These are phyloP conservation scores for Myiopsitta monachus DNA, from an alignment of 2,113 vertebrate species.

Conservation along the genomic window DNA sequence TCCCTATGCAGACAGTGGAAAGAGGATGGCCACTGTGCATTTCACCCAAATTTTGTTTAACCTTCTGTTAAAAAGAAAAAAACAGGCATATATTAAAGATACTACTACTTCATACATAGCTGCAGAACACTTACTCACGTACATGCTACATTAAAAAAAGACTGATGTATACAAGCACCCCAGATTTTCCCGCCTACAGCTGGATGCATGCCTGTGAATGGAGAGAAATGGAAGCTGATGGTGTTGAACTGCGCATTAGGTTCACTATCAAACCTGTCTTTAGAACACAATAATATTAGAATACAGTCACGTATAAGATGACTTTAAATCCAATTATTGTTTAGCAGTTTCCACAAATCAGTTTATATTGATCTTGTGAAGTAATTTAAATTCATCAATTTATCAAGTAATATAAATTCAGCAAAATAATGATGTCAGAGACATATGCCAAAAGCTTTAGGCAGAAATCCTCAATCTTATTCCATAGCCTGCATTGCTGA, in stretches of 20 bases:
- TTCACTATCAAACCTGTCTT: not conserved
- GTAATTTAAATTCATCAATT: slow-evolving; percentile 19
- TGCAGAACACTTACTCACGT: not conserved
- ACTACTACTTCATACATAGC: not conserved
- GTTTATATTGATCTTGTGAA: not conserved
- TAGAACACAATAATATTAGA: not conserved
- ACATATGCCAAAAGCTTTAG: not conserved
- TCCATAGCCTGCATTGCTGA: not conserved
- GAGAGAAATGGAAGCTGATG: not conserved
- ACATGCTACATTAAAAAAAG: not conserved
- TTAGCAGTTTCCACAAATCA: not conserved
- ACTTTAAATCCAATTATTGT: not conserved
- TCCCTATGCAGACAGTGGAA: not conserved
- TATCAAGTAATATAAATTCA: slow-evolving; percentile 14
- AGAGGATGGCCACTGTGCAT: not conserved
- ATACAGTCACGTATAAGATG: not conserved
- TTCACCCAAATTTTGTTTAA: not conserved
- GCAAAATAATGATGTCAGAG: not conserved
- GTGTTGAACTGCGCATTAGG: not conserved
- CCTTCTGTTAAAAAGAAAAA: not conserved
- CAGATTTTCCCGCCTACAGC: not conserved
- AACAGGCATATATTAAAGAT: not conserved
- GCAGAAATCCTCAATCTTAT: not conserved
- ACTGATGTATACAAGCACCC: not conserved
- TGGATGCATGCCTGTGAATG: not conserved